Evolutionary conservation across 2,888 invertebrate species (phyloP).

Genomic region (Itoplectis maculator): DNA sequence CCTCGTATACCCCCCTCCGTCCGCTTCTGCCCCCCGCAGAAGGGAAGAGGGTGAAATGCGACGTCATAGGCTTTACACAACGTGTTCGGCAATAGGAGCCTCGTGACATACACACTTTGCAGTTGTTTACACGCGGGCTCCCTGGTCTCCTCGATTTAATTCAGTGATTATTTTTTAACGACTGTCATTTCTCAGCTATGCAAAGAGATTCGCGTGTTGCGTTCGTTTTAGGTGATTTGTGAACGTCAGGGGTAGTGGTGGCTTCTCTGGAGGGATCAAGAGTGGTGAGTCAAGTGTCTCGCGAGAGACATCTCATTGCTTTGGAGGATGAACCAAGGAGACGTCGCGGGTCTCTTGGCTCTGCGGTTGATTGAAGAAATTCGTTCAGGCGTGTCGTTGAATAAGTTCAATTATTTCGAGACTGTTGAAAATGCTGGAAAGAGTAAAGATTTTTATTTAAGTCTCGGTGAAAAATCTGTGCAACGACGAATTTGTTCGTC

Average conservation of each 20-base stretch:
- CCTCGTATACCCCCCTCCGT: constrained; percentile 54
- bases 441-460: no score
- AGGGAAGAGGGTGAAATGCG: constrained; percentile 60
- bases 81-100: constrained; percentile 42
- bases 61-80: constrained; percentile 44
- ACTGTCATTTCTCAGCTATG: constrained; percentile 71
- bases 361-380: not conserved
- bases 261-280: not conserved
- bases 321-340: not conserved
- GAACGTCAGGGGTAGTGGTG: not conserved
- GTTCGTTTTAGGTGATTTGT: constrained; percentile 1
- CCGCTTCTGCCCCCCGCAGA: not conserved
- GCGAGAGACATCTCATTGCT: not conserved
- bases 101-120: constrained; percentile 70
- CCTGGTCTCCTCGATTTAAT: constrained; percentile 82
- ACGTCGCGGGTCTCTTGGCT: not conserved
- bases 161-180: constrained; percentile 84
- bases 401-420: no score
- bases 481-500: no score
- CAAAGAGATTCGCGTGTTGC: constrained; percentile 1
- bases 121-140: constrained; percentile 82
- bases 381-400: no score
- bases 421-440: no score
- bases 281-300: constrained; percentile 13
- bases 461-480: no score